Evolutionary conservation across 2,797 vertebrate genomes (phyloP).

Genomic region (Phrynocephalus guinanensis): DNA sequence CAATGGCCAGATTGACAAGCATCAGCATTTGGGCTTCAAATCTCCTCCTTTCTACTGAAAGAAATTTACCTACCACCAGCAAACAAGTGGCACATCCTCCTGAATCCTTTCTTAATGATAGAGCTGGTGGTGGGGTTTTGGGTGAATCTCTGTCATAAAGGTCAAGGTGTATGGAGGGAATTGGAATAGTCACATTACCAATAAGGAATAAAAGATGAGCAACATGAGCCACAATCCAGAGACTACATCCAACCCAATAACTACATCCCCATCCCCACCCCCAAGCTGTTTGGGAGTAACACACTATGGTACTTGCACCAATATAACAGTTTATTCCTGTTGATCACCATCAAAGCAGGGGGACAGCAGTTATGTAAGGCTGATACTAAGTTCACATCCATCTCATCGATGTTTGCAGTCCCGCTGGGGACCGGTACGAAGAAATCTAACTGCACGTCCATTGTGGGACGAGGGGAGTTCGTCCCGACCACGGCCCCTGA

Average conservation of each 20-base stretch:
- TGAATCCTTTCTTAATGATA: constrained; percentile 33
- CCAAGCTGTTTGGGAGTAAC: not conserved
- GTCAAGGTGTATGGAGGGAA: not conserved
- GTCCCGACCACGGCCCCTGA: too few species aligned
- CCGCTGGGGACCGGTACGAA: too few species aligned
- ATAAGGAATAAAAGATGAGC: constrained; percentile 19
- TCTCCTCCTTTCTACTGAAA: constrained; percentile 5
- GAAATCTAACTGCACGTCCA: too few species aligned
- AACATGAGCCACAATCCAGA: constrained; percentile 33
- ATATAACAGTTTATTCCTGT: not conserved
- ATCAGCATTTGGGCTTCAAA: constrained; percentile 13
- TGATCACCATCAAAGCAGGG: constrained; percentile 19
- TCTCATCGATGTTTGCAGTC: too few species aligned
- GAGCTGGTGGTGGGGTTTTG: not conserved
- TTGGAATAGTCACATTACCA: constrained; percentile 2
- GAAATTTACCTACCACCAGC: constrained; percentile 15
- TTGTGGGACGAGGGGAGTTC: too few species aligned
- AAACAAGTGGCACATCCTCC: not conserved
- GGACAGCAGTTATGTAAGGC: not conserved
- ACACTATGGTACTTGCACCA: not conserved
- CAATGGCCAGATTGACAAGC: not conserved
- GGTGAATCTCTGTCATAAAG: constrained; percentile 19
- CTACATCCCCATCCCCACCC: constrained; percentile 3
- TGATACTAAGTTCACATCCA: too few species aligned
- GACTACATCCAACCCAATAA: constrained; percentile 3